Evolutionary conservation across 2,113 vertebrate species (phyloP).

Genomic region (Pitta sordida): DNA sequence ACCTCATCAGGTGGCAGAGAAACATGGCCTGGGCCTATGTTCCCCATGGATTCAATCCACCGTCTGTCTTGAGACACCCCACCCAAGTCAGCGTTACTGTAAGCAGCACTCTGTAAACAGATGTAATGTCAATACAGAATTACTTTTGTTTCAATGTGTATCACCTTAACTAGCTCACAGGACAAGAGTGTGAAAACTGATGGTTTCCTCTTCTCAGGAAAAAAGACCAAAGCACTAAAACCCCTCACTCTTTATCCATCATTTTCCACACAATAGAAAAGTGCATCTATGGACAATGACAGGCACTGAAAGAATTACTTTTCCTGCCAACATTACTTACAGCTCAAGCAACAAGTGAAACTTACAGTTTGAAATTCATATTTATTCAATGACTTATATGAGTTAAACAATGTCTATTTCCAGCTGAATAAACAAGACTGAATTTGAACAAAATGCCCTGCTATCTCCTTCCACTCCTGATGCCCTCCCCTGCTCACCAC

Average conservation of each 20-base stretch:
- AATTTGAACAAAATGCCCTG: background rate
- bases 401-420: background rate
- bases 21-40: background rate
- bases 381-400: background rate
- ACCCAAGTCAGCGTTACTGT: background rate
- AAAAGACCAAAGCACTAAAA: background rate
- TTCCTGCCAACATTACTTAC: background rate
- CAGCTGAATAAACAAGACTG: background rate
- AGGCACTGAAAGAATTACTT: background rate
- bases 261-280: background rate
- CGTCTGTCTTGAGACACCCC: background rate
- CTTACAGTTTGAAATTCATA: background rate
- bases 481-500: background rate
- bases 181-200: background rate
- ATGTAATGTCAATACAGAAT: background rate
- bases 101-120: background rate
- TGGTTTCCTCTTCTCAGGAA: background rate
- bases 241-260: background rate
- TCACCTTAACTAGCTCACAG: background rate
- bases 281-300: rapidly evolving
- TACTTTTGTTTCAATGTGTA: background rate
- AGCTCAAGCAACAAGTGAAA: background rate
- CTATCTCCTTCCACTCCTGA: background rate
- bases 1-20: rapidly evolving
- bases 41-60: background rate